Evolutionary conservation across 2,888 invertebrate species (phyloP).

Genomic region (Temnothorax ravouxi): DNA sequence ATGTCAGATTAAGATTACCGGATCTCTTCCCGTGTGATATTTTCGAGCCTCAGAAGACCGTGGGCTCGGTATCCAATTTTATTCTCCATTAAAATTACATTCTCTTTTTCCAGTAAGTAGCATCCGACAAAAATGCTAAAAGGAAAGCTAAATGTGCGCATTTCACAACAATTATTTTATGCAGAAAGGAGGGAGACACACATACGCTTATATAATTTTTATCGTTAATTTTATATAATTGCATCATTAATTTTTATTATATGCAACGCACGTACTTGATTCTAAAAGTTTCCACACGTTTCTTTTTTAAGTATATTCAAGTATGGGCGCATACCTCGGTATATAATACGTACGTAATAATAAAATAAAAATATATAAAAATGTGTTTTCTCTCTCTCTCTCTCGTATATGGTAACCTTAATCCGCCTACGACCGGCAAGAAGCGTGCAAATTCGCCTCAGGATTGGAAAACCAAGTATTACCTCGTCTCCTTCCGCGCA

Average conservation of each 20-base stretch:
- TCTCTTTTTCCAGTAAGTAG: not conserved
- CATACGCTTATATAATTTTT: not conserved
- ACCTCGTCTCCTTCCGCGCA: conserved; percentile 62
- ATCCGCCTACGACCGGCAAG: conserved; percentile 11
- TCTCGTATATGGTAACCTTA: conserved; percentile 10
- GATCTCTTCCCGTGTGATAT: not conserved
- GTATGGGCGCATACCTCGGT: not conserved
- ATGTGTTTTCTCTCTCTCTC: not conserved
- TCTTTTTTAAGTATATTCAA: not conserved
- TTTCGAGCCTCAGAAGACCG: not conserved
- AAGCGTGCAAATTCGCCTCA: conserved; percentile 36
- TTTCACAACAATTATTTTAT: not conserved
- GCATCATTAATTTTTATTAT: too few species aligned
- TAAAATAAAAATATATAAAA: conserved; percentile 21
- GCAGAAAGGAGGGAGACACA: not conserved
- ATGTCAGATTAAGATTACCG: conserved; percentile 33
- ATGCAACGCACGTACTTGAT: not conserved
- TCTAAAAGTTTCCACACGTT: not conserved
- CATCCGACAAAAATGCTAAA: not conserved
- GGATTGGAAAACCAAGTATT: conserved; percentile 69
- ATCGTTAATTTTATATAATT: too few species aligned
- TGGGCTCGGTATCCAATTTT: not conserved
- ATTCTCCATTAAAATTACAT: not conserved
- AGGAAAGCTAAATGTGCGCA: not conserved
- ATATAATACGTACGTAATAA: not conserved